phyloP scores from a whole-genome alignment of 2,113 vertebrate genomes.

The Galeopterus variegatus region DNA sequence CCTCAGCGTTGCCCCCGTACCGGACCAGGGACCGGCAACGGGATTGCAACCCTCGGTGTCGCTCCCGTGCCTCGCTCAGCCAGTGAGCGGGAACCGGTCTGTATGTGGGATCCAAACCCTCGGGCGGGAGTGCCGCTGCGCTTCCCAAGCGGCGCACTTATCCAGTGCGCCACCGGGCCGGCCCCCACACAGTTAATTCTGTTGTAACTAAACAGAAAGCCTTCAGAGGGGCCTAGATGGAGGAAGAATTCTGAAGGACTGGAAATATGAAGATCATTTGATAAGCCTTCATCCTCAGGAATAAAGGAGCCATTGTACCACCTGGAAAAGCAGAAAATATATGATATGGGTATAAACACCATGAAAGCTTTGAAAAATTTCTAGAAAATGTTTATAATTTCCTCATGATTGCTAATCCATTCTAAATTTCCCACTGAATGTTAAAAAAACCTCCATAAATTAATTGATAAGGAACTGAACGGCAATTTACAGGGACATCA shows the following conservation, averaged over 20 bases:
- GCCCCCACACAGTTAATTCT: slow-evolving; percentile 51
- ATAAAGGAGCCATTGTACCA: slow-evolving; percentile 10
- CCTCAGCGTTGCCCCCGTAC: no score
- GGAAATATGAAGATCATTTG: slow-evolving; percentile 43
- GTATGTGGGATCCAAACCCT: no score
- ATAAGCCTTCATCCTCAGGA: not conserved
- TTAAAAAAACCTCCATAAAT: slow-evolving; percentile 37
- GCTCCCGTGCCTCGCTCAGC: no score
- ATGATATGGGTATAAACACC: not conserved
- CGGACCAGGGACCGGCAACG: no score
- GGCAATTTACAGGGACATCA: slow-evolving; percentile 5
- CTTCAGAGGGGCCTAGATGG: not conserved
- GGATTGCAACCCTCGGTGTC: no score
- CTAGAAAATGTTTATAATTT: slow-evolving; percentile 32
- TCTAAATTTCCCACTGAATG: not conserved
- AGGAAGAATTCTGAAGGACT: slow-evolving; percentile 5
- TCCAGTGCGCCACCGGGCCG: no score
- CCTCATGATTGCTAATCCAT: not conserved
- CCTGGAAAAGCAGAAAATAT: slow-evolving; percentile 42
- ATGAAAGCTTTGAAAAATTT: not conserved
- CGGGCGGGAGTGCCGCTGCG: no score
- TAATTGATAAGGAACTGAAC: slow-evolving; percentile 10
- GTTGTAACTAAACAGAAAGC: not conserved
- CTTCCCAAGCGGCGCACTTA: no score
- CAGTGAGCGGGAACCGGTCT: no score